phyloP scores from a whole-genome alignment of 64 coral and sea anemone genomes.

The Porites lutea region DNA sequence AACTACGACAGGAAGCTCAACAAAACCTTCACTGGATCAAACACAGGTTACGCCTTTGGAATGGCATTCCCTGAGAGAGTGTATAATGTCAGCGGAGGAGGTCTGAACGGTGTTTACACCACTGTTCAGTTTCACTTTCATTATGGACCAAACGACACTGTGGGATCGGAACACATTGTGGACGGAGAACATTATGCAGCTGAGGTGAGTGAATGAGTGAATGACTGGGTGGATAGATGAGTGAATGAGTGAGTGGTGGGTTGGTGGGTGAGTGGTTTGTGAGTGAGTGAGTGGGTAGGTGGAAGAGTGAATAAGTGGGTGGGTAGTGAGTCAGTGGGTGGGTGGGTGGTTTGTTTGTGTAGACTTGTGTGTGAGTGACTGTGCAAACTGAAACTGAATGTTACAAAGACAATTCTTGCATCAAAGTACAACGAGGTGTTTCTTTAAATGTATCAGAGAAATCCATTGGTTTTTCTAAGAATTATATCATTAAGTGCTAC shows the following conservation, averaged over 20 bases:
- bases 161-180: slow-evolving; percentile 60
- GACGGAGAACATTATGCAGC: slow-evolving; percentile 27
- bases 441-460: no score
- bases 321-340: no score
- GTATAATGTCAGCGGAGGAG: slow-evolving; percentile 45
- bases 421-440: no score
- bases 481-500: no score
- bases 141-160: slow-evolving; percentile 8
- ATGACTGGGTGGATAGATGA: neutral
- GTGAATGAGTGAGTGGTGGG: neutral
- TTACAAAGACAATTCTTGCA: no score
- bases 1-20: slow-evolving; percentile 22
- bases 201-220: slow-evolving; percentile 17
- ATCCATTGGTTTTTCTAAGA: no score
- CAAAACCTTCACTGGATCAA: neutral
- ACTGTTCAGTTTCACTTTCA: slow-evolving; percentile 58
- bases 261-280: no score
- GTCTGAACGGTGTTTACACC: neutral
- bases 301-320: no score
- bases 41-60: slow-evolving; percentile 23
- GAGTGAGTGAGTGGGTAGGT: no score
- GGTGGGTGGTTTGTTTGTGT: no score
- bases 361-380: no score
- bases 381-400: no score
- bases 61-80: neutral